These are phyloP conservation scores for Betta splendens DNA, from an alignment of 2,797 vertebrate species.

Conservation along the genomic window DNA sequence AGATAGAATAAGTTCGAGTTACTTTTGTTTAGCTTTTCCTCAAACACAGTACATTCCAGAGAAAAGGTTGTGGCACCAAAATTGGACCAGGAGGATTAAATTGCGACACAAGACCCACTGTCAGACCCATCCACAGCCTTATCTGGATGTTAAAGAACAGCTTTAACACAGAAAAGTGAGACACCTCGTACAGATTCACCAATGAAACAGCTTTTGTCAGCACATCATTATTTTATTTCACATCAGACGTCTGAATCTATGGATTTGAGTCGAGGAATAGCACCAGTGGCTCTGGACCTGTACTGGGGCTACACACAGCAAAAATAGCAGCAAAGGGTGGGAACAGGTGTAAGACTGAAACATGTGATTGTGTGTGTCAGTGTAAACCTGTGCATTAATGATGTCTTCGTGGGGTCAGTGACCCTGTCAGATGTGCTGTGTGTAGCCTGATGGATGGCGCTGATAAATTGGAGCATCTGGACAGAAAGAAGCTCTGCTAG, in stretches of 20 bases:
- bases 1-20: slow-evolving; percentile 27
- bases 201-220: slow-evolving; percentile 14
- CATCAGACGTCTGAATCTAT: slow-evolving; percentile 9
- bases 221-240: slow-evolving; percentile 16
- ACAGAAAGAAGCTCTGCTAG: slow-evolving; percentile 41
- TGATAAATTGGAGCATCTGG: slow-evolving; percentile 74
- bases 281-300: slow-evolving; percentile 16
- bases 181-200: slow-evolving; percentile 6
- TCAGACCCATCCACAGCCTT: background rate
- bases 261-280: slow-evolving; percentile 13
- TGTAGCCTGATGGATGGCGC: slow-evolving; percentile 54
- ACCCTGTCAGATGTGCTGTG: slow-evolving; percentile 34
- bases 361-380: background rate
- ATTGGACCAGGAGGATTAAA: background rate
- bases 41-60: no score
- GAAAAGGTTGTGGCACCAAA: no score
- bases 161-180: slow-evolving; percentile 3
- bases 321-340: slow-evolving; percentile 3
- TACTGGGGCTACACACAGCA: slow-evolving; percentile 9
- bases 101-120: no score
- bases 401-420: slow-evolving; percentile 46
- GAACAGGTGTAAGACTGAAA: background rate
- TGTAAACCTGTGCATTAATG: slow-evolving; percentile 27
- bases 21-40: no score
- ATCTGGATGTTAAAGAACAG: slow-evolving; percentile 18